These are phyloP conservation scores for Dendronephthya gigantea DNA, from an alignment of 64 coral and sea anemone genomes.

Conservation along the genomic window DNA sequence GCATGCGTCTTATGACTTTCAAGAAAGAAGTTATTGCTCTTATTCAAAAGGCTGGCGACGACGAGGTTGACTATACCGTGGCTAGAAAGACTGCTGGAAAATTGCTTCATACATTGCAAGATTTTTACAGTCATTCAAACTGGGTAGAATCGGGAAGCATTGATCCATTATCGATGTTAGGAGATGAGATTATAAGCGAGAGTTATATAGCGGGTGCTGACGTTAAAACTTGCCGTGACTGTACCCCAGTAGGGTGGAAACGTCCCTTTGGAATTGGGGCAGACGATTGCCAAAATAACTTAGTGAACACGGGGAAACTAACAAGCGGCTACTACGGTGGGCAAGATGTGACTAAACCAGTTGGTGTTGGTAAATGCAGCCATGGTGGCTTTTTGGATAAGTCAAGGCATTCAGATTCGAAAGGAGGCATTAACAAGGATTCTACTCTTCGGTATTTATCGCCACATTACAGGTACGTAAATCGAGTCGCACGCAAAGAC, in stretches of 20 bases:
- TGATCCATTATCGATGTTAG: background rate
- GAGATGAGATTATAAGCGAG: conserved; percentile 21
- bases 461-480: conserved; percentile 41
- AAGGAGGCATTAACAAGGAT: conserved; percentile 63
- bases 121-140: too few relatives aligned
- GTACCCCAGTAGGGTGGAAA: background rate
- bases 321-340: conserved; percentile 52
- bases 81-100: conserved; percentile 38
- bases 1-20: conserved; percentile 27
- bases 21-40: conserved; percentile 34
- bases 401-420: background rate
- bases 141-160: conserved; percentile 47
- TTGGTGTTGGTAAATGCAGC: conserved; percentile 44
- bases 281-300: conserved; percentile 40
- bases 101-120: conserved; percentile 63
- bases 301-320: conserved; percentile 32
- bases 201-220: conserved; percentile 12
- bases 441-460: conserved; percentile 29
- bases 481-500: too few relatives aligned
- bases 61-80: conserved; percentile 1
- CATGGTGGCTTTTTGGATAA: conserved; percentile 46
- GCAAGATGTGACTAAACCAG: conserved; percentile 49
- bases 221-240: conserved; percentile 37
- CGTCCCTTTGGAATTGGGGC: background rate
- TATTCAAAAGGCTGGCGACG: conserved; percentile 31